phyloP scores from a whole-genome alignment of 2,113 vertebrate species.

The Pluvianellus socialis region DNA sequence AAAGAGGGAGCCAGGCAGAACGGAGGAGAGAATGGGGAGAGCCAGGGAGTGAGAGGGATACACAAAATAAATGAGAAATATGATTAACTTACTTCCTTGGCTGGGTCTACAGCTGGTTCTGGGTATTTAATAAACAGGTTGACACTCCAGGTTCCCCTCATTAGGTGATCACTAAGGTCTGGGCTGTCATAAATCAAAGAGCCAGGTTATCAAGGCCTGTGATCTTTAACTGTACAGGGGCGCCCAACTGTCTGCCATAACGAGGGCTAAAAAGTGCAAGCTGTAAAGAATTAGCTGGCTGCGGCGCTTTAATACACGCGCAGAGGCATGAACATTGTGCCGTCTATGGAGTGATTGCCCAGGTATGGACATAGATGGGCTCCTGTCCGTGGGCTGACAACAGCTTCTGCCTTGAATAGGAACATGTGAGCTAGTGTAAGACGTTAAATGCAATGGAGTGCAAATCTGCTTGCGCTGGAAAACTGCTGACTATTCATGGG shows the following conservation, averaged over 20 bases:
- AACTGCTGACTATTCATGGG: accelerated
- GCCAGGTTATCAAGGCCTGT: conserved; percentile 94
- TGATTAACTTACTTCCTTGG: conserved; percentile 77
- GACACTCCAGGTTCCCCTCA: conserved; percentile 94
- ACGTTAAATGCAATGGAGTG: not conserved
- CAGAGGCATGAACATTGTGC: not conserved
- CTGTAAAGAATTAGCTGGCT: conserved; percentile 86
- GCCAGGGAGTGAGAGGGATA: conserved; percentile 11
- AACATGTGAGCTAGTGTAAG: not conserved
- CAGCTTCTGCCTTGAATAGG: not conserved
- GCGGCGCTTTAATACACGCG: not conserved
- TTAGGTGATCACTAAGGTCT: conserved; percentile 90
- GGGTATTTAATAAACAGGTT: conserved; percentile 99
- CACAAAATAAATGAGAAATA: conserved; percentile 78
- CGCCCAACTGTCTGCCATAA: conserved; percentile 94
- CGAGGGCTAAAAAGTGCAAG: conserved; percentile 82
- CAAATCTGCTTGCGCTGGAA: not conserved
- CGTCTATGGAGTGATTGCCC: not conserved
- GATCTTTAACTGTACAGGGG: conserved; percentile 93
- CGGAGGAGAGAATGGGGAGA: conserved; percentile 23
- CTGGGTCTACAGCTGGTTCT: conserved; percentile 87
- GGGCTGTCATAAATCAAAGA: conserved; percentile 91
- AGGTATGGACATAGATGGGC: not conserved
- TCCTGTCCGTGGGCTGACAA: not conserved
- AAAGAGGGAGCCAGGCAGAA: conserved; percentile 76